Base-by-base conservation (phyloP, 2,797 vertebrate genomes). In the Semotilus atromaculatus region DNA sequence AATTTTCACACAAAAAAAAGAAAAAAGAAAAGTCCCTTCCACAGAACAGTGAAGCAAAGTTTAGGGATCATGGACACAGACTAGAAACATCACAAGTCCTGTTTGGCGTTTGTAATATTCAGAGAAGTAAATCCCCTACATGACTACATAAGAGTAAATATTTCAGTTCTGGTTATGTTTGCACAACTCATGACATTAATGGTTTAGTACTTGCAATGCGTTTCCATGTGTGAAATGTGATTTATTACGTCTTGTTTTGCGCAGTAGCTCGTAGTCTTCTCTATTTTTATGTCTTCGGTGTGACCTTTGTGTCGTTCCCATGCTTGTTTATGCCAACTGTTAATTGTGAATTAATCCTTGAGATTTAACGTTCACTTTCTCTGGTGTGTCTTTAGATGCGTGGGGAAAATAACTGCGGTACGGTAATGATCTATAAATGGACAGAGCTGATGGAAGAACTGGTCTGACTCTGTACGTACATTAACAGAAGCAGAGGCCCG, bases 331-430 rank as follows among this genome's bases (percentile, higher is more conserved):
- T 36, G 66, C 72, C 64, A 60, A 45, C 83, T 80, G 88, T 89
- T 92, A 38, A 89, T 92, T 92, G 77, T 91, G 88, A 92, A 91
- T 93, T 92, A 88, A 89, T 93, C 80, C 23, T 85, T 40, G 13
- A 3, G 85, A 88, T 88, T 89, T 53, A 4, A 76, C 86, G 72
- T 72, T 45, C 3, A 38, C 29, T 45, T 80, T 68, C 26, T 60
- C 51, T 21, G 43, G 43, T 26, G 62, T 53, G 13, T 43, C n/a
- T 64, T 73, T 23, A 53, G 72, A 72, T 62, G 68, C 60, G 68
- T 45, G 38, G 53, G 19, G 5, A n/a, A 62, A 73, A 82, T 23
- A 45, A 71, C 53, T 34, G 26, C 26, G 43, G 31, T 40, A 36
- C 8, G 16, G n/a, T 45, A 81, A 71, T 73, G 26, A 31, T 82